A percentile compares a stretch with the other conserved stretches of the same genome.
phyloP scores from a whole-genome alignment of 2,113 vertebrate species.

The Oophaga pumilio region DNA sequence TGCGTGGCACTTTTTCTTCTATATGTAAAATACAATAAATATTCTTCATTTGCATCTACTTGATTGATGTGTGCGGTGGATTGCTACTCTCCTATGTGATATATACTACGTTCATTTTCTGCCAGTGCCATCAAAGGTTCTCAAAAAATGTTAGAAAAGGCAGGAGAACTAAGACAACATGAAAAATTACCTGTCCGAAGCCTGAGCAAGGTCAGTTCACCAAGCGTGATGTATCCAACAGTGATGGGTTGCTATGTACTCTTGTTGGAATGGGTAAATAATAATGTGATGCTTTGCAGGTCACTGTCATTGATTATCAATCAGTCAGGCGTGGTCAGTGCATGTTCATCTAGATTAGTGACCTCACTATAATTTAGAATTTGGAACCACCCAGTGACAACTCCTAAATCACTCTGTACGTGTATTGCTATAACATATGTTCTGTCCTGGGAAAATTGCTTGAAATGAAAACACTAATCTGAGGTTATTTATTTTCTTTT shows the following conservation, averaged over 20 bases:
- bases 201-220: constrained; percentile 1
- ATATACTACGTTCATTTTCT: neutral
- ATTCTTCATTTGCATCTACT: too few relatives aligned
- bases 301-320: neutral
- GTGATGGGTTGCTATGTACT: constrained; percentile 1
- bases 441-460: neutral
- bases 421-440: neutral
- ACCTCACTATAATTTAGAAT: neutral
- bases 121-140: neutral
- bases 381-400: neutral
- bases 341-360: neutral
- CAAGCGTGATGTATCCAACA: neutral
- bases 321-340: neutral
- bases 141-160: neutral
- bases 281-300: neutral
- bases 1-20: too few relatives aligned
- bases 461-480: neutral
- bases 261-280: neutral
- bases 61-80: too few relatives aligned
- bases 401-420: neutral
- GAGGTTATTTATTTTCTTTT: neutral
- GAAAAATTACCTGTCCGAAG: neutral
- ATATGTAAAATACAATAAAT: too few relatives aligned
- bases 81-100: too few relatives aligned
- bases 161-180: neutral